phyloP scores from a whole-genome alignment of 2,113 vertebrate genomes.

The Donacobius atricapilla region DNA sequence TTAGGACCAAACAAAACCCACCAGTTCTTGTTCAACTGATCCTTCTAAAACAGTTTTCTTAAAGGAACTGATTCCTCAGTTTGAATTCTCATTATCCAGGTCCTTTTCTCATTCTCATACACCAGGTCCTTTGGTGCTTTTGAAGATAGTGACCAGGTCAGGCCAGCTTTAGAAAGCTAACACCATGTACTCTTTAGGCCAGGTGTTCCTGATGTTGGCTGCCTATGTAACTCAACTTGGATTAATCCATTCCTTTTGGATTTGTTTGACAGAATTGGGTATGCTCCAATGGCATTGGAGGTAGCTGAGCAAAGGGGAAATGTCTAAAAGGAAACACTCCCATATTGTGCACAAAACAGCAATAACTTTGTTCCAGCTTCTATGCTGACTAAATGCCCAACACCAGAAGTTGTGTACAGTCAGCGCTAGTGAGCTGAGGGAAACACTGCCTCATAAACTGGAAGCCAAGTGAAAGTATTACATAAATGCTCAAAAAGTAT shows the following conservation, averaged over 20 bases:
- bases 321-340: conserved; percentile 14
- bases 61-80: background rate
- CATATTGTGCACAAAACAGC: conserved; percentile 40
- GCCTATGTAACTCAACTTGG: background rate
- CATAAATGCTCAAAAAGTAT: conserved; percentile 47
- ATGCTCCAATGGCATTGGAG: background rate
- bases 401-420: conserved; percentile 40
- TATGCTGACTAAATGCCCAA: conserved; percentile 52
- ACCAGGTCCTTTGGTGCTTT: background rate
- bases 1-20: background rate
- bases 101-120: no score
- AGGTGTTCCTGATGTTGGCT: background rate
- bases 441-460: conserved; percentile 57
- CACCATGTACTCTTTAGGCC: background rate
- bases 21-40: background rate
- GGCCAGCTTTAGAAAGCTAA: background rate
- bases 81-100: background rate
- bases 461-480: conserved; percentile 51
- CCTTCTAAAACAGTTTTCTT: background rate
- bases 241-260: background rate
- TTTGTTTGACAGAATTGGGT: background rate
- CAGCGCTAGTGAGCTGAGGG: conserved; percentile 43
- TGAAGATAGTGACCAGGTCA: background rate
- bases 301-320: background rate
- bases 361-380: conserved; percentile 48